Base-by-base conservation (phyloP, 2,113 vertebrate genomes). In the Baryphthengus martii region DNA sequence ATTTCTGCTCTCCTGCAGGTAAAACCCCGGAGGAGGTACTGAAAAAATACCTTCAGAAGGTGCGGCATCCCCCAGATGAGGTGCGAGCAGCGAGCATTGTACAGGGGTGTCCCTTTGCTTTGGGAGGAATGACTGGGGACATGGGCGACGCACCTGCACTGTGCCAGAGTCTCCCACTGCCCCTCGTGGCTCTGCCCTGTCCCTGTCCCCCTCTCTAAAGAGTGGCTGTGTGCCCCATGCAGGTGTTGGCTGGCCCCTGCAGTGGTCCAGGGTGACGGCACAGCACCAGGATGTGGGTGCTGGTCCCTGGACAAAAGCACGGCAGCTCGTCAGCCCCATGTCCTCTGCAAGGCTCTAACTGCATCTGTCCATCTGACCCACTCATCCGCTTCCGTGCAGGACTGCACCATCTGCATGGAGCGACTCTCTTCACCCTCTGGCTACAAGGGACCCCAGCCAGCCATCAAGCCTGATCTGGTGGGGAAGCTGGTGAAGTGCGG, bases 351-450 rank as follows among this genome's bases (percentile, higher is more conserved):
- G 78, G 42, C 40, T 68, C 37, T 0, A 2, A 21, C 53, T n/a
- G 49, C 33, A 6, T 33, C 40, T 5, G 0, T 58, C 55, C n/a
- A 0, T 21, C 50, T 81, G 58, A 91, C 44, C 18, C 53, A 40
- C 59, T 75, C 29, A 44, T 42, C 10, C 33, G 23, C 15, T 47
- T 40, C 0, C 2, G 10, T 4, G 14, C 95, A 99, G 99, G 99
- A 99, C 97, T 99, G 99, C 81, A 99, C 99, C 89, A 99, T 99
- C 96, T 99, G 99, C 62, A 99, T 99, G 99, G 99, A 99, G 95
- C 97, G 98, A 20, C 94, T 99, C 82, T 98, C 97, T 1, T 98
- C 98, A 7, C 98, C 99, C 4, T 99, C 99, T 0, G 99, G 99
- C 59, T 99, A 99, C 96, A 99, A 99, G 94, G 99, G 99, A 50